Base-by-base conservation (phyloP, 2,888 invertebrate genomes). In the Lacanobia wlatinum region DNA sequence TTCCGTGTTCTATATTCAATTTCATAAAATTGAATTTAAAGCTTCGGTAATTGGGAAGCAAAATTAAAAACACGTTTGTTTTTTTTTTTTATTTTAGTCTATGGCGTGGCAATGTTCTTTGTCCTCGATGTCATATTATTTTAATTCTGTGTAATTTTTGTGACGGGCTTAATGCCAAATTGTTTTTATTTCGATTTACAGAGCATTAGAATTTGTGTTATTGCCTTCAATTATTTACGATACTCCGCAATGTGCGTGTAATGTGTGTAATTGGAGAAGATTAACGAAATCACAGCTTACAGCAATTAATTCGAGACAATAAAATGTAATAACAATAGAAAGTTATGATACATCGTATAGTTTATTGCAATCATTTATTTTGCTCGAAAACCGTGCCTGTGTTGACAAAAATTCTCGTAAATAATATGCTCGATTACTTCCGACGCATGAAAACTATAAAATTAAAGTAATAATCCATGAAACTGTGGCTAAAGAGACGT, bases 111-210 rank as follows among this genome's bases (percentile, higher is more conserved):
- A n/a, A n/a, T 53, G 21, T 50, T 34, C 38, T 67, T 69, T 78
- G 53, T 65, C 61, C 53, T 67, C 58, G 65, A 64, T 61, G n/a
- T 72, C 48, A 70, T 70, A 64, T 53, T 70, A 77, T 82, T 86
- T 78, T 80, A 80, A 80, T 78, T 78, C 59, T 38, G 56, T 55
- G 46, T 77, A 76, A 73, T 75, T 68, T 73, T 72, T 70, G 28
- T 66, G 23, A 73, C 71, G 76, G 84, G 81, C 80, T 76, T 83
- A 64, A 76, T 83, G 76, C 85, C 82, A 85, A 84, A 80, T 80
- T 65, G 60, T 62, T 71, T 78, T 69, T 78, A 77, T 76, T 76
- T 8, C 70, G 63, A 60, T 74, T 67, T 63, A 18, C 48, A 62
- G n/a, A 58, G 14, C 40, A 63, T 62, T 65, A 64, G 55, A 70